Evolutionary conservation across 2,888 invertebrate genomes (phyloP), one percentile per base, ranked within the genome.

Genomic region (Lycaena phlaeas): DNA sequence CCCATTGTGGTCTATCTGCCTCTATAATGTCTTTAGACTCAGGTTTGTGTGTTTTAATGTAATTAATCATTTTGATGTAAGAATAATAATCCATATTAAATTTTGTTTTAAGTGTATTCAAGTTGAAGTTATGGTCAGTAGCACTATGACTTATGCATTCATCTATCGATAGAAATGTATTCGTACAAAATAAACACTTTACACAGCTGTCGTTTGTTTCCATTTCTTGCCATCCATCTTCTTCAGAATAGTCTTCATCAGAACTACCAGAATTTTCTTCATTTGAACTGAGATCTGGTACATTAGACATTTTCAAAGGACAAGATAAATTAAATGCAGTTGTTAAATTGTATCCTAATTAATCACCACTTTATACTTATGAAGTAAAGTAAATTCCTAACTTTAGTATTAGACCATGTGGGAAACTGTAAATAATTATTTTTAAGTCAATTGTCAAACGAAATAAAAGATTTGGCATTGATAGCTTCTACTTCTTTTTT

Each of bases 71-170:
- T 66, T 93, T 93, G 15, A 93, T 90, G 53, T 91, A 93, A 0
- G 91, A 90, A 70, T 95, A 94, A 58, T 91, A 91, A 64, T 95
- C 94, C 88, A 95, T 90, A 52, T 87, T 87, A 57, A 90, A 90
- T 61, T 88, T 91, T 2, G 68, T 66, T 67, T 92, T 92, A 26
- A 94, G 73, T 36, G 73, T 68, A 4, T 85, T 69, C 41, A 94
- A 74, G 61, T 89, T 87, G 51, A 95, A 90, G 40, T 85, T 85
- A 58, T 94, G 94, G 10, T 61, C 71, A 3, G 66, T 65, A 48
- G 87, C 86, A 48, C 93, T 88, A 64, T 95, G 94, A 14, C 86
- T 74, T 38, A 92, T 70, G 14, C 90, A 92, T 42, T 85, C 82
- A 22, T 88, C 87, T 39, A 92, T 87, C 29, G 86, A 86, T n/a